These are phyloP conservation scores for Pyralis farinalis DNA, from an alignment of 2,888 invertebrate genomes.

Conservation along the genomic window DNA sequence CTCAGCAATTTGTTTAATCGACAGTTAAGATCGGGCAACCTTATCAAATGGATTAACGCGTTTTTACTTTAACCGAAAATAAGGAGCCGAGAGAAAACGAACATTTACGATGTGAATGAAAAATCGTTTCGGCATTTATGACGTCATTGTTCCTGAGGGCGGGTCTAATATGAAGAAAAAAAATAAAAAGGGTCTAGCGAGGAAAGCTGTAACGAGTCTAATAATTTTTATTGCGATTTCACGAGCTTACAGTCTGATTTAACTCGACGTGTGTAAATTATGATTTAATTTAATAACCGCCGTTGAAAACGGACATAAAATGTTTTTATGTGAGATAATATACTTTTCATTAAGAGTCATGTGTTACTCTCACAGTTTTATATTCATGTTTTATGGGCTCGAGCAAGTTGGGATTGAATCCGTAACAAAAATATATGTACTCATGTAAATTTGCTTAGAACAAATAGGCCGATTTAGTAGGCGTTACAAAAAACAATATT, in stretches of 20 bases:
- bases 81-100: constrained; percentile 33
- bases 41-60: constrained; percentile 20
- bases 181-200: constrained; percentile 40
- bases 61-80: constrained; percentile 46
- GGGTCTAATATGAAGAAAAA: constrained; percentile 46
- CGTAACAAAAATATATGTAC: constrained; percentile 33
- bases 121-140: constrained; percentile 62
- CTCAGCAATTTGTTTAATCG: not conserved
- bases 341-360: constrained; percentile 73
- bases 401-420: constrained; percentile 49
- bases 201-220: constrained; percentile 55
- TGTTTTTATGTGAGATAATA: constrained; percentile 75
- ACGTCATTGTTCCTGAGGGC: constrained; percentile 54
- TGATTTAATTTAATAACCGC: constrained; percentile 75
- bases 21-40: not conserved
- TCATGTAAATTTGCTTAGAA: constrained; percentile 24
- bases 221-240: constrained; percentile 72
- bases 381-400: constrained; percentile 55
- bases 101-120: constrained; percentile 59
- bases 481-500: too few relatives aligned
- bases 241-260: constrained; percentile 69
- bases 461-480: not conserved
- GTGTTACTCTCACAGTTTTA: constrained; percentile 59
- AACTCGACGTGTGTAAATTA: constrained; percentile 73
- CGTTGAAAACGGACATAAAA: constrained; percentile 68